These are phyloP conservation scores for Archivesica marissinica DNA, from an alignment of 1,140 invertebrate genomes.

Conservation along the genomic window DNA sequence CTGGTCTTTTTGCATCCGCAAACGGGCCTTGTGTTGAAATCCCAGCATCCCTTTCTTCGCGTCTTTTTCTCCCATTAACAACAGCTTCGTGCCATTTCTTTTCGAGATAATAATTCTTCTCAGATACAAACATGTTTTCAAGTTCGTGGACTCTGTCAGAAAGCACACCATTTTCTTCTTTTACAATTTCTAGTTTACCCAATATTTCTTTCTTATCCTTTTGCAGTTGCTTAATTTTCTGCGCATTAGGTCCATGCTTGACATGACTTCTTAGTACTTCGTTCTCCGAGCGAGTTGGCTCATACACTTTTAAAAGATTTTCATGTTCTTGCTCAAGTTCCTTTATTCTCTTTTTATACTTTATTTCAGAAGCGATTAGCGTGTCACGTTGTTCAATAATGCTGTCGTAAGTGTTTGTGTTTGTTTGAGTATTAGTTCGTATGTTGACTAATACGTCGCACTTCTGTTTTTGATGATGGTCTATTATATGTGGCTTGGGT, in stretches of 20 bases:
- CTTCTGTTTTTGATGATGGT: background rate
- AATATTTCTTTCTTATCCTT: constrained; percentile 26
- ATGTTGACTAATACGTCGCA: background rate
- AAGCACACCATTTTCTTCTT: background rate
- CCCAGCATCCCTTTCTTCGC: constrained; percentile 23
- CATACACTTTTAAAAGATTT: constrained; percentile 14
- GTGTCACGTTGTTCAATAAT: constrained; percentile 19
- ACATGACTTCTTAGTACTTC: constrained; percentile 4
- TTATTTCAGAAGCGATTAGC: background rate
- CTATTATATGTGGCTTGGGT: constrained; percentile 30
- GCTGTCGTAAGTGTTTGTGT: constrained; percentile 12
- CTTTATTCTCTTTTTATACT: constrained; percentile 33
- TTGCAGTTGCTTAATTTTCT: constrained; percentile 34
- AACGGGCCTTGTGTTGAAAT: constrained; percentile 45
- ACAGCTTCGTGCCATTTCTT: constrained; percentile 39
- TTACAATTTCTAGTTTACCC: constrained; percentile 6
- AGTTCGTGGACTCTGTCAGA: background rate
- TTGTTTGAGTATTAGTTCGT: background rate
- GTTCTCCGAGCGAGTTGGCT: constrained; percentile 20
- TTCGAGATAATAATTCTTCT: constrained; percentile 37
- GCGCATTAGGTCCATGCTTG: background rate
- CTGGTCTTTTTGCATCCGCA: background rate
- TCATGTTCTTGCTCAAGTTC: constrained; percentile 42
- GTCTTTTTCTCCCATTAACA: constrained; percentile 9
- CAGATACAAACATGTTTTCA: background rate